phyloP scores from a whole-genome alignment of 1,140 invertebrate species.

The Musca vetustissima region DNA sequence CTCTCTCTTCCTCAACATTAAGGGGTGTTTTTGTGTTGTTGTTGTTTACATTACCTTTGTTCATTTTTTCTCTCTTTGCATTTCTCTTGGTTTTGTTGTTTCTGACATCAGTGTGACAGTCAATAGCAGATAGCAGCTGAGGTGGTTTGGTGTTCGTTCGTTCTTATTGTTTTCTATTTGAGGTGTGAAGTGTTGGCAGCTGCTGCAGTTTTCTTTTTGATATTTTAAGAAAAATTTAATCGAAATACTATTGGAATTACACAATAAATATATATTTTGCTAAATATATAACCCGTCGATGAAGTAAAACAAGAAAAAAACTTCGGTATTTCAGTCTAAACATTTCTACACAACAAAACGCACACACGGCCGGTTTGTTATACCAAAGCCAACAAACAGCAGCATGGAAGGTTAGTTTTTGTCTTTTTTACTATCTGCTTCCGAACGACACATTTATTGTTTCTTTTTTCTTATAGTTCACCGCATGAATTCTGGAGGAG shows the following conservation, averaged over 20 bases:
- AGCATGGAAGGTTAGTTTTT: conserved; percentile 22
- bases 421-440: not conserved
- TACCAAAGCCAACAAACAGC: not conserved
- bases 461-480: not conserved
- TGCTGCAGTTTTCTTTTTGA: not conserved
- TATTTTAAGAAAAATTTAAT: not conserved
- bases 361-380: not conserved
- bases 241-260: not conserved
- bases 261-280: no score
- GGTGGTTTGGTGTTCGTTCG: not conserved
- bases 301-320: no score
- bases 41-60: conserved; percentile 1
- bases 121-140: not conserved
- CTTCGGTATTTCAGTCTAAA: no score
- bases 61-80: not conserved
- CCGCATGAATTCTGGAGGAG: not conserved
- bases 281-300: no score
- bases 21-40: not conserved
- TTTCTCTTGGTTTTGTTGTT: conserved; percentile 5
- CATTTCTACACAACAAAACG: no score
- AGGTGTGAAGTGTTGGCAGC: conserved; percentile 10
- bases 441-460: not conserved
- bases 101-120: not conserved
- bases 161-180: conserved; percentile 9
- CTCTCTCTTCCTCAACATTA: not conserved